Evolutionary conservation across 2,888 invertebrate genomes (phyloP).

Genomic region (Chloromyia formosa): DNA sequence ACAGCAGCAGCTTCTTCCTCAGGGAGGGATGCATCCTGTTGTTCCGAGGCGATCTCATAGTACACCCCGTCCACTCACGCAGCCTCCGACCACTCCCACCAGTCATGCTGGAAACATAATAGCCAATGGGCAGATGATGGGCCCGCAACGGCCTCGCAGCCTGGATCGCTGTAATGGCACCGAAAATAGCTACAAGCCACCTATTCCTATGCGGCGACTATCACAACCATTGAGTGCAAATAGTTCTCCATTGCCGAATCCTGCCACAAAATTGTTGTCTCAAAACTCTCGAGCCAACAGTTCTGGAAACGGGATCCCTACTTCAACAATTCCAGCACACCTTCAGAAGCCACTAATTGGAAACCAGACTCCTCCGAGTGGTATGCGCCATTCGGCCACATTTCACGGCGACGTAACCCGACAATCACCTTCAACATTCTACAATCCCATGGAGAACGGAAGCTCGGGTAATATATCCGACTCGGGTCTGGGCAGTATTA

Average conservation of each 20-base stretch:
- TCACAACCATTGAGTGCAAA: constrained; percentile 48
- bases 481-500: constrained; percentile 23
- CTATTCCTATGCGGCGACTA: constrained; percentile 59
- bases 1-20: constrained; percentile 35
- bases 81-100: constrained; percentile 45
- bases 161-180: constrained; percentile 61
- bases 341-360: constrained; percentile 44
- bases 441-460: constrained; percentile 44
- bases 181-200: constrained; percentile 56
- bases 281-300: constrained; percentile 46
- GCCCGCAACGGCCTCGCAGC: constrained; percentile 59
- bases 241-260: constrained; percentile 21
- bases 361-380: constrained; percentile 39
- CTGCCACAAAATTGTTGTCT: constrained; percentile 35
- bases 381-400: constrained; percentile 62
- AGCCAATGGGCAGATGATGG: constrained; percentile 49
- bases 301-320: constrained; percentile 50
- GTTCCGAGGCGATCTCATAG: constrained; percentile 63
- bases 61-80: constrained; percentile 57
- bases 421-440: constrained; percentile 50
- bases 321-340: constrained; percentile 36
- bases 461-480: constrained; percentile 47
- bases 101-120: constrained; percentile 44
- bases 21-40: constrained; percentile 53
- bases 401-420: constrained; percentile 58